Conservation (phyloP, 1,140 invertebrate species). For the Vanessa atalanta region DNA sequence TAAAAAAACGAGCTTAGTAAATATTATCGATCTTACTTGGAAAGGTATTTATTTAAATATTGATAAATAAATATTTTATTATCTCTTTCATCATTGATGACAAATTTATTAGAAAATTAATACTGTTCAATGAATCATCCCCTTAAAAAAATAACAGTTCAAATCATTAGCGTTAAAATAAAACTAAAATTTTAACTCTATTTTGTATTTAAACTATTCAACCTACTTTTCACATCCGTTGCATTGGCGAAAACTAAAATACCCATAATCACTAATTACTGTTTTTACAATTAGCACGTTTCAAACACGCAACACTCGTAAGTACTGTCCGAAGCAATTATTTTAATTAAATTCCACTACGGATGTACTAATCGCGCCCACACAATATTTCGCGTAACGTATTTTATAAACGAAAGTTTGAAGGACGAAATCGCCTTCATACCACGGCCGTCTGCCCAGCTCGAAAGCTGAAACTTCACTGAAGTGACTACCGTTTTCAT, state of each 20-base stretch:
- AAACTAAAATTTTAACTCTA: background rate
- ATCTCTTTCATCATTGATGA: too few relatives aligned
- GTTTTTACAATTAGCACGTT: slow-evolving; percentile 35
- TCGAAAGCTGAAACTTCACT: slow-evolving; percentile 58
- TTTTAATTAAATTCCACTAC: slow-evolving; percentile 31
- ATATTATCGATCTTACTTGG: too few relatives aligned
- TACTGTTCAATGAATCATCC: too few relatives aligned
- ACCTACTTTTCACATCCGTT: slow-evolving; percentile 31
- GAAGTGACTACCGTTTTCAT: slow-evolving; percentile 38
- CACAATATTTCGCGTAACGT: slow-evolving; percentile 41
- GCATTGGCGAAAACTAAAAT: slow-evolving; percentile 21
- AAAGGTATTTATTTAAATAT: too few relatives aligned
- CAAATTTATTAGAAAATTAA: too few relatives aligned
- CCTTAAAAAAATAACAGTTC: too few relatives aligned
- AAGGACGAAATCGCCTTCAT: slow-evolving; percentile 50
- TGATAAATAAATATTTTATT: too few relatives aligned
- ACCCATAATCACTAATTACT: slow-evolving; percentile 41
- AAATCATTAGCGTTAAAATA: background rate
- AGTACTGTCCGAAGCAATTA: slow-evolving; percentile 24
- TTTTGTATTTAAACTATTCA: slow-evolving; percentile 12
- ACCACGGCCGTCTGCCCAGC: slow-evolving; percentile 48
- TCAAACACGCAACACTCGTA: slow-evolving; percentile 43
- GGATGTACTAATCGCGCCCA: slow-evolving; percentile 16
- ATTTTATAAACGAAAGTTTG: slow-evolving; percentile 56
- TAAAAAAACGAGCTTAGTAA: too few relatives aligned